Percentiles rank a stretch among this genome's conserved stretches.
Conservation (phyloP, 64 coral and sea anemone species). For the Stylophora pistillata region DNA sequence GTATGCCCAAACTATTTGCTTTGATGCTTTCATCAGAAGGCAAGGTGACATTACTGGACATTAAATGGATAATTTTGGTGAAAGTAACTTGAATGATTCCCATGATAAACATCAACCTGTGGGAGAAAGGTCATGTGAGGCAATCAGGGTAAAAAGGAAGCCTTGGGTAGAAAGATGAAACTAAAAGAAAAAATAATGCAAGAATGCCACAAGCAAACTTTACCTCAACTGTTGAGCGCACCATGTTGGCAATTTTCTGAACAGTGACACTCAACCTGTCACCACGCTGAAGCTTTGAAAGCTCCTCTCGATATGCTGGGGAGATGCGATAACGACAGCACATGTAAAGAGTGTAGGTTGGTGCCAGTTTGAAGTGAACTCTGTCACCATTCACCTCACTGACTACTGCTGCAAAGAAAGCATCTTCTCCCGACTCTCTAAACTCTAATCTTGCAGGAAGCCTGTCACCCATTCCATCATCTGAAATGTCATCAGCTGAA, state of each 20-base stretch:
- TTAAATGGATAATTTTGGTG: background rate
- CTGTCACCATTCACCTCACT: slow-evolving; percentile 96
- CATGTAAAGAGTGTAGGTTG: slow-evolving; percentile 98
- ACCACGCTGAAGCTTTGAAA: slow-evolving; percentile 64
- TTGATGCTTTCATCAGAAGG: background rate
- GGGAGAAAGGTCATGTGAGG: no score
- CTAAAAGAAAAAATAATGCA: background rate
- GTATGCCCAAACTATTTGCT: no score
- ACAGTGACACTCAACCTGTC: slow-evolving; percentile 77
- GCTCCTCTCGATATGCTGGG: slow-evolving; percentile 71
- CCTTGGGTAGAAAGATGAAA: no score
- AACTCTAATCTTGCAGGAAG: slow-evolving; percentile 93
- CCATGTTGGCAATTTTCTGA: slow-evolving; percentile 97
- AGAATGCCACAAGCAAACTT: background rate
- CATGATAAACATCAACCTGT: no score
- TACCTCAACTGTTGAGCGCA: slow-evolving; percentile 91
- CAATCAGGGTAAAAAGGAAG: no score
- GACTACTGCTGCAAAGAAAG: slow-evolving; percentile 96
- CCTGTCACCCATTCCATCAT: slow-evolving; percentile 76
- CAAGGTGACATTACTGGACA: background rate
- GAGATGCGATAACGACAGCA: slow-evolving; percentile 93
- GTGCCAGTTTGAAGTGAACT: slow-evolving; percentile 97
- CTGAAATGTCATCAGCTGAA: slow-evolving; percentile 9
- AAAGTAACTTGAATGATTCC: no score
- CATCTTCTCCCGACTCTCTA: slow-evolving; percentile 96